Evolutionary conservation across 2,797 vertebrate genomes (phyloP), one percentile per base, ranked within the genome.

Genomic region (Pseudomugil gertrudae): DNA sequence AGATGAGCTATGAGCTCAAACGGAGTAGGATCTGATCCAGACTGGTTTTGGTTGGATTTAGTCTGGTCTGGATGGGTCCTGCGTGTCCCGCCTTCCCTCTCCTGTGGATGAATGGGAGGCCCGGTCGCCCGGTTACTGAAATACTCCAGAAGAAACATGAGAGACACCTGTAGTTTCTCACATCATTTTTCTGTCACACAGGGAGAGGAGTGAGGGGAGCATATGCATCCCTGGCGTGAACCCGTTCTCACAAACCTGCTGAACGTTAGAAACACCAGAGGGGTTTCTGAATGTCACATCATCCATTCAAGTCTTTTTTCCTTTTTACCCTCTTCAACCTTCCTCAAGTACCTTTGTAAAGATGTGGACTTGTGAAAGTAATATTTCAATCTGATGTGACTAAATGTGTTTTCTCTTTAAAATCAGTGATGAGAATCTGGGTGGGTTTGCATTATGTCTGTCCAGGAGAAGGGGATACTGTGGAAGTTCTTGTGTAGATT

Each of bases 1-100:
- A 72, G 94, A 94, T 0, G 97, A 99, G 89, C 90, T 99, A 92
- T 99, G 95, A 98, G 90, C 75, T 74, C 60, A 32, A 54, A 54
- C 24, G 0, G 57, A 54, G 15, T 3, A 21, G 66, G 77, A 74
- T 71, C 74, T 43, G 69, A 81, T 65, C 76, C 73, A 73, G 84
- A 76, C 57, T 14, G 56, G 45, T n/a, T 54, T 40, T 15, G n/a
- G 45, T 54, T 59, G 10, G 63, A 65, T 79, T 56, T 62, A 61
- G 70, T 81, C 58, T 55, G 73, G 73, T 74, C 76, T 55, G 72
- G 78, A n/a, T n/a, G n/a, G n/a, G n/a, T 87, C 79, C 83, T 75
- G 77, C 0, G 53, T 1, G 47, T 78, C 83, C 72, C 60, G 21
- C 86, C 86, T 92, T 83, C 89, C 85, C 80, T 93, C 92, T 93